Evolutionary conservation across 2,888 invertebrate species (phyloP).

Genomic region (Deilephila porcellus): DNA sequence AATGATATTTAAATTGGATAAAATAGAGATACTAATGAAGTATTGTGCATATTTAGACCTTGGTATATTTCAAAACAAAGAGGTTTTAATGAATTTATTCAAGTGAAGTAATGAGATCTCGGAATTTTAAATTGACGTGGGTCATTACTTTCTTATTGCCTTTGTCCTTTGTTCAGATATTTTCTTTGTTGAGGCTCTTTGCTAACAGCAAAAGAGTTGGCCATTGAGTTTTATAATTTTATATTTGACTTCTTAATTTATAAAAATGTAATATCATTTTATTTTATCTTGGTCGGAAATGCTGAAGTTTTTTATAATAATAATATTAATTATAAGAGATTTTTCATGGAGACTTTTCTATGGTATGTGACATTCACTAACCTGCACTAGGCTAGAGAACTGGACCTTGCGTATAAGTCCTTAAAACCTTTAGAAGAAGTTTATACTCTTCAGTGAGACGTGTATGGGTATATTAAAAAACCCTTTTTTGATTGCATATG

Average conservation of each 20-base stretch:
- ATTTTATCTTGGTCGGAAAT: too few species aligned
- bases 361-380: too few species aligned
- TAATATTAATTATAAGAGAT: too few species aligned
- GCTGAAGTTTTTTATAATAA: too few species aligned
- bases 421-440: too few species aligned
- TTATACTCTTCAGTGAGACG: too few species aligned
- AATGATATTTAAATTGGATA: neutral
- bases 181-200: conserved; percentile 1
- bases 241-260: neutral
- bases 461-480: too few species aligned
- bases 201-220: neutral
- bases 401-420: too few species aligned
- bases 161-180: neutral
- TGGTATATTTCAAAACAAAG: conserved; percentile 7
- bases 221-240: neutral
- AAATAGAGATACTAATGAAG: conserved; percentile 5
- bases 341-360: too few species aligned
- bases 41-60: conserved; percentile 7
- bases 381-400: too few species aligned
- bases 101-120: conserved; percentile 2
- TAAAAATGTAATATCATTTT: too few species aligned
- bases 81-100: conserved; percentile 25
- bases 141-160: conserved; percentile 10
- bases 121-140: neutral
- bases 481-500: too few species aligned